Evolutionary conservation across 2,113 vertebrate species (phyloP), one percentile per base, ranked within the genome.

Genomic region (Castor canadensis): DNA sequence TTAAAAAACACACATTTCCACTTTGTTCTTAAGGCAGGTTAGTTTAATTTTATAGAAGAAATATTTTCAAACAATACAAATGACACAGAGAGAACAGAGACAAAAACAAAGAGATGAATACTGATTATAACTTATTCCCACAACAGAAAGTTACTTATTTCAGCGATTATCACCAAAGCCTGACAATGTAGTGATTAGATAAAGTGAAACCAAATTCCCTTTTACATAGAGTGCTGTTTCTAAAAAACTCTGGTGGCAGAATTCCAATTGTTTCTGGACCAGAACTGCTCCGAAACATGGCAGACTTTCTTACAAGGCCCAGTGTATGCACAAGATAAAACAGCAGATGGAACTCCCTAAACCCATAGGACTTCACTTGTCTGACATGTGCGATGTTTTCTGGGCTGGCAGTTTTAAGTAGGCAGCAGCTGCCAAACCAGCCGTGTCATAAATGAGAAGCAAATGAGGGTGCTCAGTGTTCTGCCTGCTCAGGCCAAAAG

Each of bases 41-140:
- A 97, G 98, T 98, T 96, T 99, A 98, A 98, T 98, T 98, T 98
- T 95, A 93, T 98, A 98, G 98, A 98, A 98, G 98, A 98, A 98
- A 98, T 98, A 98, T 82, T 98, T 97, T 98, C 97, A 98, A 98
- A 98, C 97, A 96, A 98, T 98, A 98, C 98, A 98, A 98, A 98
- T 97, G 98, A 98, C 98, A 98, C 94, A 96, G 97, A 98, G 97
- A 98, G 97, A 98, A 98, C 97, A 96, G 97, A 96, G 98, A 98
- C 98, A 98, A 98, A 97, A 98, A 97, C 96, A 97, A 98, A 98
- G 98, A 98, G 98, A 98, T 98, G 98, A 98, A 98, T 97, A 98
- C 98, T 98, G 98, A 98, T 84, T 88, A 89, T 96, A 98, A 97
- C 91, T 96, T 95, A 97, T 97, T 97, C 97, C 98, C 98, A 98